phyloP scores from a whole-genome alignment of 2,797 vertebrate species.

The Taenioides sp. region DNA sequence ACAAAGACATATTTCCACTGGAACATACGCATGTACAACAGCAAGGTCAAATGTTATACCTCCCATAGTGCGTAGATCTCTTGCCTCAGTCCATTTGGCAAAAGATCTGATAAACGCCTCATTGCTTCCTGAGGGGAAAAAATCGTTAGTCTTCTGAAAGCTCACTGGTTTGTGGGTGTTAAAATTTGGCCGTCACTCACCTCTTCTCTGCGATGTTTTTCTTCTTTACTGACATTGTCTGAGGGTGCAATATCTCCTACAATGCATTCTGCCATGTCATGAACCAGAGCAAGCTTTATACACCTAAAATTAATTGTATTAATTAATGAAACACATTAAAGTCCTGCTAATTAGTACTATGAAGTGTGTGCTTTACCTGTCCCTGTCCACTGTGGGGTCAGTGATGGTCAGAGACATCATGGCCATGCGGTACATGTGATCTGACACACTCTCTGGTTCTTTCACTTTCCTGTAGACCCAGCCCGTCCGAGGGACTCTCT shows the following conservation, averaged over 20 bases:
- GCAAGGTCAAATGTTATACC: conserved; percentile 59
- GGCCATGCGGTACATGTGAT: conserved; percentile 99
- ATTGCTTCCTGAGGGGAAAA: conserved; percentile 84
- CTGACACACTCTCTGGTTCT: conserved; percentile 92
- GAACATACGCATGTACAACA: not conserved
- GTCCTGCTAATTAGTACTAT: not conserved
- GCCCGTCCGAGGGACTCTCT: conserved; percentile 91
- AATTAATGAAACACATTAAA: not conserved
- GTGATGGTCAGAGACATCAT: conserved; percentile 91
- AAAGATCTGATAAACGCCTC: conserved; percentile 83
- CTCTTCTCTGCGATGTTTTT: conserved; percentile 92
- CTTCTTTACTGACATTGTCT: conserved; percentile 94
- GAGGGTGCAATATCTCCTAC: conserved; percentile 95
- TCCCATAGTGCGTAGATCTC: conserved; percentile 94
- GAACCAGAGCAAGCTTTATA: conserved; percentile 91
- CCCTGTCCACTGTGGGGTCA: conserved; percentile 87
- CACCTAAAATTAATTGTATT: conserved; percentile 76
- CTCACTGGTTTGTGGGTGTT: not conserved
- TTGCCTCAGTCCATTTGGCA: conserved; percentile 82
- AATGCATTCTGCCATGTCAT: conserved; percentile 98
- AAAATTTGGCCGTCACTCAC: conserved; percentile 56
- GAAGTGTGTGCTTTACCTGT: conserved; percentile 74
- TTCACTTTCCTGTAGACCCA: conserved; percentile 92
- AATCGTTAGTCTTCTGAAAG: not conserved
- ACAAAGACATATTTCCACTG: not conserved